These are phyloP conservation scores for Acronicta psi DNA, from an alignment of 2,888 invertebrate species.

Conservation along the genomic window DNA sequence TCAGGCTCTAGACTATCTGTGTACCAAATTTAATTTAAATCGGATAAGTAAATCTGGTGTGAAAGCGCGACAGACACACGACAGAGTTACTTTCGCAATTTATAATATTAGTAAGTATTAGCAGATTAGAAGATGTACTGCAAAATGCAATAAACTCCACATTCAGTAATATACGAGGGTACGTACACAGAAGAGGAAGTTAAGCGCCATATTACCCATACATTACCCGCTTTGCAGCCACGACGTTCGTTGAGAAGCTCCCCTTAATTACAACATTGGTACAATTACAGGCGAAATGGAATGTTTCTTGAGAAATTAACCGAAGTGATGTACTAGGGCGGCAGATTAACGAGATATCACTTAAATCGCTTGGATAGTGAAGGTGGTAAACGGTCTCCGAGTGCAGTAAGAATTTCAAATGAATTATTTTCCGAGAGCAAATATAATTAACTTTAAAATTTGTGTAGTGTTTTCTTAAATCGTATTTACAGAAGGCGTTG, in stretches of 20 bases:
- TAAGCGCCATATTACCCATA: slow-evolving; percentile 32
- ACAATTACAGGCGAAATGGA: slow-evolving; percentile 48
- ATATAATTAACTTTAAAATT: background rate
- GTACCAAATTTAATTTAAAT: too few relatives aligned
- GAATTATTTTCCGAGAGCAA: slow-evolving; percentile 8
- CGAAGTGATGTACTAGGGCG: slow-evolving; percentile 26
- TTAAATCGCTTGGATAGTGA: slow-evolving; percentile 36
- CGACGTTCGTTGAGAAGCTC: slow-evolving; percentile 37
- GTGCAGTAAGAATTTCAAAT: slow-evolving; percentile 22
- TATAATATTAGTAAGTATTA: too few relatives aligned
- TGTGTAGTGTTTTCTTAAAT: too few relatives aligned
- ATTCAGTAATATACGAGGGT: background rate
- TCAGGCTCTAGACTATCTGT: too few relatives aligned
- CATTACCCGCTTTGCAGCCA: slow-evolving; percentile 37
- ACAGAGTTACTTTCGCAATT: too few relatives aligned
- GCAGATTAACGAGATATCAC: slow-evolving; percentile 50
- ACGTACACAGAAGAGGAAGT: slow-evolving; percentile 20
- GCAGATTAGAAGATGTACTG: background rate
- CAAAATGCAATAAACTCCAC: background rate
- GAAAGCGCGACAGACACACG: too few relatives aligned
- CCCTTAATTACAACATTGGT: slow-evolving; percentile 49
- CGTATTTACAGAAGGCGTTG: too few relatives aligned
- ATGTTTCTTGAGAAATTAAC: slow-evolving; percentile 40
- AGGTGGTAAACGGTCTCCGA: slow-evolving; percentile 31
- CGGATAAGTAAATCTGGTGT: too few relatives aligned